Percentiles rank a stretch among this genome's conserved stretches.
Conservation (phyloP, 1,140 invertebrate species). For the Chionoecetes opilio region DNA sequence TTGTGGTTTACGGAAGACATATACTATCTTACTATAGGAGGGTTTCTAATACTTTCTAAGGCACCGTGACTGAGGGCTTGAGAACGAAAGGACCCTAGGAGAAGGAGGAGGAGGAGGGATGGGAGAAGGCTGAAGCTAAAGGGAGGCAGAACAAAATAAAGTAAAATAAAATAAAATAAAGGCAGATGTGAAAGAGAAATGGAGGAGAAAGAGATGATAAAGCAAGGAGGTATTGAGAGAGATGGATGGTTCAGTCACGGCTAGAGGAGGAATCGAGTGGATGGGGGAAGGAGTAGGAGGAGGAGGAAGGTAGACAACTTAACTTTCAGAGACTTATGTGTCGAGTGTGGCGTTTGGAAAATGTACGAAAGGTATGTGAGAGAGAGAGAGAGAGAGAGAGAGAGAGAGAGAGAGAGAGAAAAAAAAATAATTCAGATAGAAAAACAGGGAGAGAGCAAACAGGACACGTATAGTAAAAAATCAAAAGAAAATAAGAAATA, state of each 20-base stretch:
- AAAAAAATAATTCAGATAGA: neutral
- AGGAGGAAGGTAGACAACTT: neutral
- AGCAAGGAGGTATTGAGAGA: neutral
- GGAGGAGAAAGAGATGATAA: neutral
- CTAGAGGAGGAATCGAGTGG: neutral
- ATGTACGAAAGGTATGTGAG: neutral
- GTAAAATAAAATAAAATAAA: too few species aligned
- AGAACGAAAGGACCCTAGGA: neutral
- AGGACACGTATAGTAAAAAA: too few species aligned
- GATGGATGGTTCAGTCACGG: neutral
- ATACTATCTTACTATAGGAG: too few species aligned
- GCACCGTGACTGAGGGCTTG: too few species aligned
- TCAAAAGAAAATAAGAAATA: too few species aligned
- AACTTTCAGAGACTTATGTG: neutral
- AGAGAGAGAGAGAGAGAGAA: constrained; percentile 21
- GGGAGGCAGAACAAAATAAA: neutral
- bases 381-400: neutral
- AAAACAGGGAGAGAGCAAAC: neutral
- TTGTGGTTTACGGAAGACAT: neutral
- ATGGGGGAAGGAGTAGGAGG: neutral
- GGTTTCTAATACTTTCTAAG: too few species aligned
- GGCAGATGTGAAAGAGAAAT: neutral
- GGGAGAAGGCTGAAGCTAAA: too few species aligned
- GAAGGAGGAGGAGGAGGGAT: neutral
- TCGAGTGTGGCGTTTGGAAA: neutral